A percentile compares a stretch with the other conserved stretches of the same genome.
These are phyloP conservation scores for Ochropleura plecta DNA, from an alignment of 2,888 invertebrate genomes.

Conservation along the genomic window DNA sequence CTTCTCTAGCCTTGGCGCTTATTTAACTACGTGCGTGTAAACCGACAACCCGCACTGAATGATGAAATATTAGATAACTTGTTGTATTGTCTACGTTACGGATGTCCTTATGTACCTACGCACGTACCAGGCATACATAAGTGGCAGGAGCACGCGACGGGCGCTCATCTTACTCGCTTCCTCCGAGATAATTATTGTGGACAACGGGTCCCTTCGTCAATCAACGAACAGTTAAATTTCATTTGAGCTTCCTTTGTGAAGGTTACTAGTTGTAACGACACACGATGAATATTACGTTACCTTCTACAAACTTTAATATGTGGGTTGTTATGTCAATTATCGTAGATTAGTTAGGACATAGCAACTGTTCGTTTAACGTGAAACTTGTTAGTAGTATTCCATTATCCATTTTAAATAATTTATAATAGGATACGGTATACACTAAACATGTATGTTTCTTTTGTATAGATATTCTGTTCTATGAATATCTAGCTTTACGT, in stretches of 20 bases:
- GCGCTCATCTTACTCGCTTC: slow-evolving; percentile 82
- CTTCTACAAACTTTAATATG: slow-evolving; percentile 58
- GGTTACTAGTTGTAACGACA: slow-evolving; percentile 67
- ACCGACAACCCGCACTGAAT: slow-evolving; percentile 25
- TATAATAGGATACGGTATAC: neutral
- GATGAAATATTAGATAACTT: slow-evolving; percentile 57
- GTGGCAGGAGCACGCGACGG: slow-evolving; percentile 45
- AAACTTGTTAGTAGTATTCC: slow-evolving; percentile 2
- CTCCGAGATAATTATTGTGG: slow-evolving; percentile 83
- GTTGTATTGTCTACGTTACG: slow-evolving; percentile 55
- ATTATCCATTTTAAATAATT: slow-evolving; percentile 9
- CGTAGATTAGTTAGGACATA: slow-evolving; percentile 23
- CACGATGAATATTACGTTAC: slow-evolving; percentile 76
- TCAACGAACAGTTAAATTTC: slow-evolving; percentile 86
- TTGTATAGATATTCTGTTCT: neutral
- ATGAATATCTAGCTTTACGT: neutral
- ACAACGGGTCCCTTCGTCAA: slow-evolving; percentile 87
- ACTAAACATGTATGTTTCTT: neutral
- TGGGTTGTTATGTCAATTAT: slow-evolving; percentile 41
- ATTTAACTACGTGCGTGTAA: slow-evolving; percentile 37
- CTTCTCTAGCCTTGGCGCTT: slow-evolving; percentile 16
- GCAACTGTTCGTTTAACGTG: slow-evolving; percentile 17
- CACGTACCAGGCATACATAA: slow-evolving; percentile 50
- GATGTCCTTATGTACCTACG: slow-evolving; percentile 48
- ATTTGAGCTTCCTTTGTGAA: slow-evolving; percentile 84